Base-by-base conservation (phyloP, 1,140 invertebrate species). In the Drosophila kurseongensis region DNA sequence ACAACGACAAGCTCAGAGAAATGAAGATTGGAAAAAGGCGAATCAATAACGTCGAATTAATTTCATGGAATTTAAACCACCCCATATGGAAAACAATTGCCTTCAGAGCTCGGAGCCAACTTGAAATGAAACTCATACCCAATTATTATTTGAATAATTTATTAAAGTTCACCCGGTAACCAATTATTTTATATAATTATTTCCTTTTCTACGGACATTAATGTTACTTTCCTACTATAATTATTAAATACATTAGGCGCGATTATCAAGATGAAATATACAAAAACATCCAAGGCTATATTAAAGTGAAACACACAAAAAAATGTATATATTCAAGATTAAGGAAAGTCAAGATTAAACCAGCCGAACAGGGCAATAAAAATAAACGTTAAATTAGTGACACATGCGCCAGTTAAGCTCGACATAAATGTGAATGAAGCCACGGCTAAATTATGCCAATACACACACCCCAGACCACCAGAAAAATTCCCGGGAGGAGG, bases 311-410 rank as follows among this genome's bases (percentile, higher is more conserved):
- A n/a, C 23, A 40, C 13, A n/a, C 16, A 45, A 45, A 44, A 45
- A 44, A 16, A 23, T 0, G 12, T 27, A 29, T 12, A 36, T 16
- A 32, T 32, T 63, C n/a, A 48, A 61, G 60, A 36, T 48, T 36
- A 41, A 32, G 44, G 13, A 55, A 45, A 69, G 56, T 73, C 42
- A 61, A 71, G 74, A 78, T 67, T 41, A 51, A 77, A 48, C 41
- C 80, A 75, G 67, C 40, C 71, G 52, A 62, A 60, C 47, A 47
- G 41, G 52, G 13, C 72, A 69, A 80, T 88, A 89, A 83, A 84
- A 79, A 71, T 89, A 80, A 88, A 73, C 67, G 76, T 89, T 60
- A 80, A 89, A 80, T 88, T 80, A 89, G 83, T 89, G 76, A 71
- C 50, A 80, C 83, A 77, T 75, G 80, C 62, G 57, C 56, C 80